Conservation (phyloP, 2,888 invertebrate species). For the Holacanthella duospinosa region DNA sequence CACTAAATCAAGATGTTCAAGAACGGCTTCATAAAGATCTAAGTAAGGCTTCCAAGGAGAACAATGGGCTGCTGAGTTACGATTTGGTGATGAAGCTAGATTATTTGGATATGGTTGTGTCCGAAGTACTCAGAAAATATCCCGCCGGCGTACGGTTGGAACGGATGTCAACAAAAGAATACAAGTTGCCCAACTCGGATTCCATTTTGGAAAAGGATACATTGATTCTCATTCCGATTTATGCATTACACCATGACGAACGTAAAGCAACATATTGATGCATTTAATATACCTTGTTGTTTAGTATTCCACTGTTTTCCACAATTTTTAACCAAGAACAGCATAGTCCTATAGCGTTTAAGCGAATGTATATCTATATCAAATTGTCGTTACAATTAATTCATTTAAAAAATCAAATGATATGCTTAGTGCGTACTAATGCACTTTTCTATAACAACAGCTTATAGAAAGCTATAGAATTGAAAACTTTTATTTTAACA, state of each 20-base stretch:
- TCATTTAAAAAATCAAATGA: no score
- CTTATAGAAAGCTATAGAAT: no score
- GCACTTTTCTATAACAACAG: no score
- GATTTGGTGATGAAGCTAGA: slow-evolving; percentile 23
- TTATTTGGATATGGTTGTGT: slow-evolving; percentile 29
- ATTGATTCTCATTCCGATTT: slow-evolving; percentile 6
- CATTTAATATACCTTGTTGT: no score
- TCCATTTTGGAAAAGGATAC: slow-evolving; percentile 6
- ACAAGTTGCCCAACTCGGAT: slow-evolving; percentile 13
- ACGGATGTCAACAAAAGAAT: slow-evolving; percentile 6
- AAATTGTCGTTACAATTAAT: no score
- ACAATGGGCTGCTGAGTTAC: slow-evolving; percentile 19
- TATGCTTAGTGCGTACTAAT: no score
- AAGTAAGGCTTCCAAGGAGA: neutral
- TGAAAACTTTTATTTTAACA: no score
- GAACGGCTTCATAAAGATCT: slow-evolving; percentile 11
- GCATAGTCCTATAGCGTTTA: no score
- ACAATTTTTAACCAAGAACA: no score
- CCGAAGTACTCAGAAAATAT: slow-evolving; percentile 16
- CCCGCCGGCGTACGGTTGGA: slow-evolving; percentile 12
- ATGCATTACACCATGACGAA: slow-evolving; percentile 12
- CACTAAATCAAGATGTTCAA: slow-evolving; percentile 14
- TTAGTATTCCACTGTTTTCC: no score
- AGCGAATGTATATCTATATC: no score
- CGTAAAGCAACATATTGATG: no score